Evolutionary conservation across 2,888 invertebrate genomes (phyloP), one percentile per base, ranked within the genome.

Genomic region (Thecophora atra): DNA sequence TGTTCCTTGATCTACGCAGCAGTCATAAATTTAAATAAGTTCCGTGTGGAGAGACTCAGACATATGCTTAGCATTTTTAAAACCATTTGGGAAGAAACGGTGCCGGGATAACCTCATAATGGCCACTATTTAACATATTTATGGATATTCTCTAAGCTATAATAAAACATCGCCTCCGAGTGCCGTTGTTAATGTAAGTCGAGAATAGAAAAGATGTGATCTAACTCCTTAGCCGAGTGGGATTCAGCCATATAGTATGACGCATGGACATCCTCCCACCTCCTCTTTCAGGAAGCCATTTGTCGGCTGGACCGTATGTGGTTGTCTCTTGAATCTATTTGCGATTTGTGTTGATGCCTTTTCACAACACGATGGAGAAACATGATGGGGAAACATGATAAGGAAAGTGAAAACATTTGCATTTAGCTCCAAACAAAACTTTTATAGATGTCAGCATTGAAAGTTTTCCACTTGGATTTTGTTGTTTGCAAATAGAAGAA

Each of bases 1-100:
- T 30, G 37, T 30, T 21, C 15, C 26, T 47, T 47, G 24, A 21
- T 64, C 17, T 51, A 62, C 52, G 52, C 70, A 58, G 47, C 15
- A 69, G 78, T 82, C 82, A 82, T 82, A 82, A 82, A 82, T 82
- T 82, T 81, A 82, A 82, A 82, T 82, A 82, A 80, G 79, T 79
- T 79, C 75, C 80, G 63, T 30, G n/a, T 37, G 30, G 30, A 28
- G 30, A 54, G 11, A 63, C 37, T 44, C 63, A 37, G 42, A 58
- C 58, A 28, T 24, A 26, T 64, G 47, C 47, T 42, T 5, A 64
- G 44, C 24, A 58, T 4, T 24, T 17, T 11, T 8, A 17, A 15
- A 47, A 26, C 15, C 47, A 24, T 42, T 44, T 26, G 44, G 47
- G 21, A 1, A 15, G 13, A 47, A 13, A 26, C 64, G 7, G 63